Evolutionary conservation across 2,888 invertebrate genomes (phyloP).

Genomic region (Chymomyza caudatula): DNA sequence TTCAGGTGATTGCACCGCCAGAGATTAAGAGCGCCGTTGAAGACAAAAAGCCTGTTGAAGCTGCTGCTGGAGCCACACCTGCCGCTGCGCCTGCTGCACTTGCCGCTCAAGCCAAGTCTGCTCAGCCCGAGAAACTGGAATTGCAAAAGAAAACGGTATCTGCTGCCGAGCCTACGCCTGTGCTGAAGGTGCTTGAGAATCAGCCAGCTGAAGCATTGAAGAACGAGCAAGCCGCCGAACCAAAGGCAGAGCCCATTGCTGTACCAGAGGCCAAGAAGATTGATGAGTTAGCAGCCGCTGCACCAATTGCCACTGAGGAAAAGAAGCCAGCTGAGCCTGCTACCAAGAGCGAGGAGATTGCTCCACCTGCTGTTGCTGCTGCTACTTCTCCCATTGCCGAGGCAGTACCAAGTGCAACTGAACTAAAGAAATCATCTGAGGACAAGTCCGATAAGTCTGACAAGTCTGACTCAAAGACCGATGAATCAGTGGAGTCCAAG

Average conservation of each 20-base stretch:
- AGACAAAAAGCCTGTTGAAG: slow-evolving; percentile 29
- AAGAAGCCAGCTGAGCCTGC: slow-evolving; percentile 7
- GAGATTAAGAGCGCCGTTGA: slow-evolving; percentile 4
- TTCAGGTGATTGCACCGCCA: slow-evolving; percentile 34
- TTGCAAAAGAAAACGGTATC: slow-evolving; percentile 32
- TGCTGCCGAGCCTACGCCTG: slow-evolving; percentile 23
- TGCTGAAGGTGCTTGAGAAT: slow-evolving; percentile 22
- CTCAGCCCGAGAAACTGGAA: slow-evolving; percentile 25
- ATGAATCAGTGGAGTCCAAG: slow-evolving; percentile 67
- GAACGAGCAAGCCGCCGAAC: slow-evolving; percentile 29
- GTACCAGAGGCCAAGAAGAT: slow-evolving; percentile 65
- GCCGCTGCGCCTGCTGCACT: slow-evolving; percentile 14
- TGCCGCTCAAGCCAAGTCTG: background rate
- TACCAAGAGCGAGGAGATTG: background rate
- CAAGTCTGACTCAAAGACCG: slow-evolving; percentile 50
- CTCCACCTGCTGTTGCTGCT: background rate
- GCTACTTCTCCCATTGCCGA: background rate
- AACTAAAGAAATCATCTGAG: slow-evolving; percentile 40
- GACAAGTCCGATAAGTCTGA: slow-evolving; percentile 41
- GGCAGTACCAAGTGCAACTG: slow-evolving; percentile 7
- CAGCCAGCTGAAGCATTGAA: slow-evolving; percentile 13
- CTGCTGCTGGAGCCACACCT: slow-evolving; percentile 7
- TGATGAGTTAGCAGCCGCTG: slow-evolving; percentile 77
- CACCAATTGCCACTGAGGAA: slow-evolving; percentile 72
- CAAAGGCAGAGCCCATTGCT: slow-evolving; percentile 21